phyloP scores from a whole-genome alignment of 2,888 invertebrate genomes.

The Tachystola acroxantha region DNA sequence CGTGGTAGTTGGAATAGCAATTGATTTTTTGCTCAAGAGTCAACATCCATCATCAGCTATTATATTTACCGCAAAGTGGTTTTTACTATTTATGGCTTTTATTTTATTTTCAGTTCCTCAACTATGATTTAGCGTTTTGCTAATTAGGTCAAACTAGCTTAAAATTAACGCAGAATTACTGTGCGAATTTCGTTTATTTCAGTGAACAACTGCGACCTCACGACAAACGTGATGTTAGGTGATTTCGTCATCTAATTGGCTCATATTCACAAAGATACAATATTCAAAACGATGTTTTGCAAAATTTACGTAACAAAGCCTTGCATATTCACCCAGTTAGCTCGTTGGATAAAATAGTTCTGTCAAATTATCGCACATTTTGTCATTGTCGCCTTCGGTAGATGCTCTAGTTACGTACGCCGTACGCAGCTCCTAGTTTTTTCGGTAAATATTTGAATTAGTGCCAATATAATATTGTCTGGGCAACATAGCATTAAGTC shows the following conservation, averaged over 20 bases:
- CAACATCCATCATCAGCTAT: no score
- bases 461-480: conserved; percentile 29
- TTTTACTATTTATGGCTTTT: no score
- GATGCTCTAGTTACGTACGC: not conserved
- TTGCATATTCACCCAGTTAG: not conserved
- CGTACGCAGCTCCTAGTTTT: no score
- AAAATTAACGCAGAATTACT: not conserved
- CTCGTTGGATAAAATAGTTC: not conserved
- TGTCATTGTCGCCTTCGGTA: conserved; percentile 5
- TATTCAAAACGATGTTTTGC: no score
- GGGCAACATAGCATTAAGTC: not conserved
- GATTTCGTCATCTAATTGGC: no score
- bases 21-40: no score
- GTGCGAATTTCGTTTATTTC: not conserved
- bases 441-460: conserved; percentile 30
- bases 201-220: not conserved
- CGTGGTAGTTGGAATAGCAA: no score
- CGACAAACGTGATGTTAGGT: not conserved
- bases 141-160: not conserved
- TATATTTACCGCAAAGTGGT: no score
- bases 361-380: conserved; percentile 5
- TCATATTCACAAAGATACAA: no score
- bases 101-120: not conserved
- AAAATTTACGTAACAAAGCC: no score
- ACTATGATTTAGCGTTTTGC: not conserved